Evolutionary conservation across 2,113 vertebrate species (phyloP).

Genomic region (Pycnonotus jocosus): DNA sequence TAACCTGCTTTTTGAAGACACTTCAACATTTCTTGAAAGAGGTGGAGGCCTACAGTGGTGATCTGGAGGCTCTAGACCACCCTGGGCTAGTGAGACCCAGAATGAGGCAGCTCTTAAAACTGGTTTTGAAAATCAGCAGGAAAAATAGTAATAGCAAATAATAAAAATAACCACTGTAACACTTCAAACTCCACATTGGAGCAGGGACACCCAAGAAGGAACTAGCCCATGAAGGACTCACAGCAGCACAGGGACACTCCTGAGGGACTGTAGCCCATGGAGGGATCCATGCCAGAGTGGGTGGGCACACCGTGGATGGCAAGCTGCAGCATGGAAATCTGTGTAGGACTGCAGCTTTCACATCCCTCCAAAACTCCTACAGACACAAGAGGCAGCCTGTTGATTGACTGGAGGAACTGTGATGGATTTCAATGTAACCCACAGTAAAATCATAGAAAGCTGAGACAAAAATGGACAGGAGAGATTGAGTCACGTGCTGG

Average conservation of each 20-base stretch:
- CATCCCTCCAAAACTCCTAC: neutral
- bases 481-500: rapidly evolving
- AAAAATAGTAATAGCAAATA: neutral
- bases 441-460: neutral
- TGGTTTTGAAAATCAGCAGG: neutral
- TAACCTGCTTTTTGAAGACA: neutral
- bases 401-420: neutral
- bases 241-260: rapidly evolving
- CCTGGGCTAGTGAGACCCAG: neutral
- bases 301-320: neutral
- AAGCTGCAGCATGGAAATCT: neutral
- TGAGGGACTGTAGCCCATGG: neutral
- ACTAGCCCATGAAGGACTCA: neutral
- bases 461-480: neutral
- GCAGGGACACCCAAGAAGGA: neutral
- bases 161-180: neutral
- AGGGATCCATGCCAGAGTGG: neutral
- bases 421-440: neutral
- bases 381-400: neutral
- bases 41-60: neutral
- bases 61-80: neutral
- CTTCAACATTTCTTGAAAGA: neutral
- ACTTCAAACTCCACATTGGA: neutral
- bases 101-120: neutral
- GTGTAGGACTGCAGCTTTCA: neutral